phyloP scores from a whole-genome alignment of 2,797 vertebrate species.

The Steatocranus sp. region DNA sequence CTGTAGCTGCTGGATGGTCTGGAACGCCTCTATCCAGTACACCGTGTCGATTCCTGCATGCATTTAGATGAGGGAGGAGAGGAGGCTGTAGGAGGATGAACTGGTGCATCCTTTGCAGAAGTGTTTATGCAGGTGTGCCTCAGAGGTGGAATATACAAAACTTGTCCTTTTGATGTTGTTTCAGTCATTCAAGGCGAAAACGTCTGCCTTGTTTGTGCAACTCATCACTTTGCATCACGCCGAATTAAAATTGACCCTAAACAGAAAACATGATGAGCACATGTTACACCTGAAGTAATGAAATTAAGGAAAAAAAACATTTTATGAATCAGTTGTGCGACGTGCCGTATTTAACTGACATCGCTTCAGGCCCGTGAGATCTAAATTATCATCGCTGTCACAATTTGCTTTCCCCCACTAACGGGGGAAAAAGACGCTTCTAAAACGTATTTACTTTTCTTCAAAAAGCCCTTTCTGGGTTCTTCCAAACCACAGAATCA shows the following conservation, averaged over 20 bases:
- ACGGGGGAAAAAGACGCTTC: not conserved
- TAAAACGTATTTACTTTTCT: fast-evolving
- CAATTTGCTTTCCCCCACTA: fast-evolving
- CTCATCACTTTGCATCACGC: not conserved
- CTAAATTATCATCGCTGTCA: not conserved
- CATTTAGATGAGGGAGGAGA: not conserved
- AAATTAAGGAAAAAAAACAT: not conserved
- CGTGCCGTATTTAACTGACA: fast-evolving
- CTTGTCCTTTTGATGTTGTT: fast-evolving
- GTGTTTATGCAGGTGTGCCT: not conserved
- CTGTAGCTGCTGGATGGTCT: not conserved
- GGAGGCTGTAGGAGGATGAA: not conserved
- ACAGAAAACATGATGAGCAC: not conserved
- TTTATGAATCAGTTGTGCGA: fast-evolving
- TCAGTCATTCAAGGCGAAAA: fast-evolving
- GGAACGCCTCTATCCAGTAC: not conserved
- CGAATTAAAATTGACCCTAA: not conserved
- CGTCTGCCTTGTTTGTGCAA: not conserved
- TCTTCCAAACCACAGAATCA: not conserved
- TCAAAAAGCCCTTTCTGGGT: fast-evolving
- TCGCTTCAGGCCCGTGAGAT: not conserved
- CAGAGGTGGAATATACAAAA: not conserved
- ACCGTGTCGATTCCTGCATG: not conserved
- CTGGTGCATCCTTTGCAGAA: not conserved
- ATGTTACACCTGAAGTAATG: not conserved